A percentile compares a stretch with the other conserved stretches of the same genome.
Conservation (phyloP, 2,888 invertebrate genomes). For the Diarsia mendica region DNA sequence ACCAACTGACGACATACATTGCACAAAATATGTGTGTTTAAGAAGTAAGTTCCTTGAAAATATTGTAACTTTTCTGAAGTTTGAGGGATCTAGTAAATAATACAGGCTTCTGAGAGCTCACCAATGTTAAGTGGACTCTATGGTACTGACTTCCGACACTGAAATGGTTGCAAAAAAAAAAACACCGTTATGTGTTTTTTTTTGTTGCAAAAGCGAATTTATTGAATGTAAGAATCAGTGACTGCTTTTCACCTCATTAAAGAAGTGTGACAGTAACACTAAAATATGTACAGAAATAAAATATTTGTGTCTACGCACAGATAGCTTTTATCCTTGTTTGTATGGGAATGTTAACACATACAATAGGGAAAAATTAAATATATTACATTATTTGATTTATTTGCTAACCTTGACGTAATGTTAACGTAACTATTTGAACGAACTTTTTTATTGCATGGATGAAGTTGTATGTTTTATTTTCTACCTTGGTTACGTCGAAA, state of each 20-base stretch:
- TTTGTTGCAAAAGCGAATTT: not conserved
- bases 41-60: not conserved
- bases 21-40: not conserved
- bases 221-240: too few species aligned
- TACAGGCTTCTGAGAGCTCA: not conserved
- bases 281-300: not conserved
- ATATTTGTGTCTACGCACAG: not conserved
- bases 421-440: not conserved
- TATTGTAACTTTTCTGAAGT: not conserved
- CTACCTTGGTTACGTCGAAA: not conserved
- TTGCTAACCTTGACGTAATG: not conserved
- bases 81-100: not conserved
- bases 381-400: constrained; percentile 11
- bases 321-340: not conserved
- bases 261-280: not conserved
- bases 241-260: not conserved
- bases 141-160: not conserved
- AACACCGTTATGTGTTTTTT: too few species aligned
- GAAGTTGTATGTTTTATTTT: not conserved
- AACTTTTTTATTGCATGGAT: not conserved
- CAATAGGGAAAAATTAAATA: not conserved
- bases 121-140: not conserved
- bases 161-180: not conserved
- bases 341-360: constrained; percentile 1
- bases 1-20: not conserved